Evolutionary conservation across 2,113 vertebrate genomes (phyloP).

Genomic region (Lophotis ruficrista): DNA sequence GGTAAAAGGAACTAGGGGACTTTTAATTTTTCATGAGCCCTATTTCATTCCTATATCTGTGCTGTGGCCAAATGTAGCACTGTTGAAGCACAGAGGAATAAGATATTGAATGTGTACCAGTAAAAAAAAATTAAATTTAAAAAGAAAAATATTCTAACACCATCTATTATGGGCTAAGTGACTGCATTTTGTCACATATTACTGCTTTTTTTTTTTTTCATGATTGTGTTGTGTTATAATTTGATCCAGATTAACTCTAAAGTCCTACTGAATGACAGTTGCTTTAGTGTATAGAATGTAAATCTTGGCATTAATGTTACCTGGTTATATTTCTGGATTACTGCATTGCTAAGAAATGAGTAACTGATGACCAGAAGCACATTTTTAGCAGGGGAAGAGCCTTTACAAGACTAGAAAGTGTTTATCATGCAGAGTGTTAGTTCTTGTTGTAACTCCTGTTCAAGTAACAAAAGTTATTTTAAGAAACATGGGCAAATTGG

Average conservation of each 20-base stretch:
- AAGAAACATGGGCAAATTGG: background rate
- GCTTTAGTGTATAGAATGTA: background rate
- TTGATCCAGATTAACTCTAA: background rate
- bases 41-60: background rate
- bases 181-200: background rate
- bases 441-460: background rate
- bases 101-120: background rate
- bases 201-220: background rate
- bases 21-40: background rate
- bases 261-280: background rate
- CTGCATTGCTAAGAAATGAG: background rate
- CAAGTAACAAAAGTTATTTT: background rate
- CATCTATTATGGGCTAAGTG: background rate
- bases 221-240: background rate
- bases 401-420: background rate
- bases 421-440: background rate
- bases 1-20: accelerated
- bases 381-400: background rate
- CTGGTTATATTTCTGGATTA: background rate
- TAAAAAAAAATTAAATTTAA: background rate
- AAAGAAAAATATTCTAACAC: background rate
- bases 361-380: background rate
- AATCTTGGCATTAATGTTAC: background rate
- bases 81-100: background rate
- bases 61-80: background rate